Evolutionary conservation across 2,113 vertebrate species (phyloP).

Genomic region (Cephalopterus ornatus): DNA sequence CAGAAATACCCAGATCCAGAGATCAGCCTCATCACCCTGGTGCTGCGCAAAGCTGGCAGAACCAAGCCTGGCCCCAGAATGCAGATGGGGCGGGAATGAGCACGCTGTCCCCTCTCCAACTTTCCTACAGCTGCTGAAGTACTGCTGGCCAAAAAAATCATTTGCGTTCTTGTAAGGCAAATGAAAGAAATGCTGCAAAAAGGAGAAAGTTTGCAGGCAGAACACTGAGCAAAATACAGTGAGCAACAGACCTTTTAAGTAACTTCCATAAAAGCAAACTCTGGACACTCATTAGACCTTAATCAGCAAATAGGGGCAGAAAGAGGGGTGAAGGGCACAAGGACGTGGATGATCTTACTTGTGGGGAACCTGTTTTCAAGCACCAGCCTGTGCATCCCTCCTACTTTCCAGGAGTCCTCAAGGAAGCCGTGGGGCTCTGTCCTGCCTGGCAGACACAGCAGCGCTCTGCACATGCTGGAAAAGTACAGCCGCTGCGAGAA

Average conservation of each 20-base stretch:
- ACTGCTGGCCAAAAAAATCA: not conserved
- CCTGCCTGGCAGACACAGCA: accelerated
- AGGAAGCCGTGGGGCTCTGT: not conserved
- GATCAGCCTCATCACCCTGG: accelerated
- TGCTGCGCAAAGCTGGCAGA: not conserved
- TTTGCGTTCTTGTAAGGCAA: not conserved
- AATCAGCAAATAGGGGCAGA: not conserved
- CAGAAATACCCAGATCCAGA: not conserved
- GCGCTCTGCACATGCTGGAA: not conserved
- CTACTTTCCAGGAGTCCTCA: not conserved
- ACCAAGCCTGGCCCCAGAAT: not conserved
- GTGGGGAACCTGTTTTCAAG: not conserved
- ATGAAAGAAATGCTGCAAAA: not conserved
- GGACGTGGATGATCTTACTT: accelerated
- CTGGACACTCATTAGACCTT: not conserved
- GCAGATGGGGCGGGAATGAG: not conserved
- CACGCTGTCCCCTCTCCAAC: not conserved
- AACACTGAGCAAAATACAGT: not conserved
- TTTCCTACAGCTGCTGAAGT: not conserved
- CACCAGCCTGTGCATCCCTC: not conserved
- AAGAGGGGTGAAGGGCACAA: not conserved
- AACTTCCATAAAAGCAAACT: not conserved
- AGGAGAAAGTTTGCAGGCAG: not conserved
- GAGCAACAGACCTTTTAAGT: not conserved
- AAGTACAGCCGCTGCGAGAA: constrained; percentile 30